Percentiles rank a stretch among this genome's conserved stretches.
These are phyloP conservation scores for Chelidonichthys spinosus DNA, from an alignment of 2,797 vertebrate species.

Conservation along the genomic window DNA sequence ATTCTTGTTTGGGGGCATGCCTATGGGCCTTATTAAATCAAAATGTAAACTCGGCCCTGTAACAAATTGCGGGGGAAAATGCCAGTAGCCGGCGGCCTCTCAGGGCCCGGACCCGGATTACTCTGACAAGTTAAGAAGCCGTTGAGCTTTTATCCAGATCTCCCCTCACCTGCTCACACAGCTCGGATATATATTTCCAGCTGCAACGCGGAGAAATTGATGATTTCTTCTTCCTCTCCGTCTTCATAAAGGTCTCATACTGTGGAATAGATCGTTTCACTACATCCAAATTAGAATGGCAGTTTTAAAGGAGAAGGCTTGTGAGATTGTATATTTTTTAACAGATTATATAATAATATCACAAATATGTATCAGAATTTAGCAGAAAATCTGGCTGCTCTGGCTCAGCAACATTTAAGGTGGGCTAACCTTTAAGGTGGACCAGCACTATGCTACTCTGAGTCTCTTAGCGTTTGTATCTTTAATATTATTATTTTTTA, in stretches of 20 bases:
- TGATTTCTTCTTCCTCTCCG: slow-evolving; percentile 12
- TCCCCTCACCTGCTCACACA: slow-evolving; percentile 50
- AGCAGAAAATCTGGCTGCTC: too few species aligned
- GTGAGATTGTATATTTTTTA: neutral
- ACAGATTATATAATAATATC: neutral
- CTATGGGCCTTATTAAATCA: slow-evolving; percentile 84
- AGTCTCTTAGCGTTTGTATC: too few species aligned
- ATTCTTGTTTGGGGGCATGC: slow-evolving; percentile 82
- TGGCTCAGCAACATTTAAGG: too few species aligned
- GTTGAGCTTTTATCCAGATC: slow-evolving; percentile 59
- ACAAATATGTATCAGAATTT: too few species aligned
- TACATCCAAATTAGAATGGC: slow-evolving; percentile 9
- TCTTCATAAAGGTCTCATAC: neutral
- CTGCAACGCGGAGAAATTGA: slow-evolving; percentile 39
- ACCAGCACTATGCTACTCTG: neutral
- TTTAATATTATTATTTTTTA: too few species aligned
- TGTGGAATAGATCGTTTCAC: slow-evolving; percentile 10
- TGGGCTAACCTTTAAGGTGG: too few species aligned
- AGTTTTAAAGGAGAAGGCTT: neutral
- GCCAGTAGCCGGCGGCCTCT: slow-evolving; percentile 70
- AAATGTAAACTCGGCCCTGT: slow-evolving; percentile 82
- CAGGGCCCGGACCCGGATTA: slow-evolving; percentile 69
- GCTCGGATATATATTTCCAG: slow-evolving; percentile 42
- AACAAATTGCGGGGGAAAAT: slow-evolving; percentile 81
- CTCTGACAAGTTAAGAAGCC: slow-evolving; percentile 77